Base-by-base conservation (phyloP, 2,113 vertebrate genomes). In the Poeciliopsis turrubarensis region DNA sequence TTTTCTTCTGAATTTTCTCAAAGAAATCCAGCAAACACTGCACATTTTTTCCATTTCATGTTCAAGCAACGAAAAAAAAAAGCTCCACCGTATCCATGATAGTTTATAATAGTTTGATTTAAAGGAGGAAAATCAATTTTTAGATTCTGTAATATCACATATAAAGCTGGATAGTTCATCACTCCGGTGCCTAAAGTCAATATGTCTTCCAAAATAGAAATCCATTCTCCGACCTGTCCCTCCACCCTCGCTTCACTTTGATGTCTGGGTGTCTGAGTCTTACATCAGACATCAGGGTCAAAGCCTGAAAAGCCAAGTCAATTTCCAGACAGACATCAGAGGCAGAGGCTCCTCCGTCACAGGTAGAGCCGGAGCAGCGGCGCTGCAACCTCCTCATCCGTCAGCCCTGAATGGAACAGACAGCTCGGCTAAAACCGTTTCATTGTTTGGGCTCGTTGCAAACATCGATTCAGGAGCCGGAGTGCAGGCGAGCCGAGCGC, bases 211-310 rank as follows among this genome's bases (percentile, higher is more conserved):
- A 87, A 92, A 92, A 91, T 86, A 91, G 84, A 91, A 92, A 90
- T 90, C 89, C 85, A 87, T 89, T 89, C 88, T 88, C 87, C 90
- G 85, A 75, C 84, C 85, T 73, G 73, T 67, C 80, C 74, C 69
- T 77, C 80, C 70, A 82, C 84, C 84, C 71, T 68, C 60, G 30
- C 77, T 81, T 89, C 66, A 72, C 92, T 95, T 95, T 95, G 94
- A 95, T 94, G 93, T 95, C 89, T 85, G 87, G 88, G 87, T 94
- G 93, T 94, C 91, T 93, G 86, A 90, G 87, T 94, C 93, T 93
- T 94, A 93, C 93, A 94, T 95, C 94, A 94, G 92, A 93, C 92
- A 86, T 89, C 89, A 89, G 92, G 93, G 93, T 94, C 93, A 92
- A 92, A 92, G 90, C 91, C 92, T 92, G 89, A 92, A 92, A 93